Base-by-base conservation (phyloP, 2,888 invertebrate genomes). In the Pseudeuparius sepicola region DNA sequence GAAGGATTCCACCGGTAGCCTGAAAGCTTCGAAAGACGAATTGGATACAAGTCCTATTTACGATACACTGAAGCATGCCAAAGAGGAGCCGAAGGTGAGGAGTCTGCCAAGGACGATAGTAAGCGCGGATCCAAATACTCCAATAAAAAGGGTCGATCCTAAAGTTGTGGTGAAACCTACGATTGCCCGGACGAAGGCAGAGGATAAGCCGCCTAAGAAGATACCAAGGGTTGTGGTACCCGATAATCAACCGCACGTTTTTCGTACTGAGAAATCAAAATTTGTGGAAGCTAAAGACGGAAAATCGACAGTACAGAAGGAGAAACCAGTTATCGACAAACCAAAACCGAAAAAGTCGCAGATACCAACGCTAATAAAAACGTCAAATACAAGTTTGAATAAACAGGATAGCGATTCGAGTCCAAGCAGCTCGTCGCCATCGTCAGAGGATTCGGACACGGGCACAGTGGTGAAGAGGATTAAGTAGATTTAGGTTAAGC, bases 131-230 rank as follows among this genome's bases (percentile, higher is more conserved):
- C 60, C 65, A 34, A 56, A 56, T 41, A 55, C 56, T 32, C 55
- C 64, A 13, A 56, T 57, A 11, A 61, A 57, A 29, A 56, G 66
- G 37, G 50, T 52, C 16, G 75, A 78, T 47, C 67, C 73, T 1
- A 73, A 70, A 51, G 68, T 77, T 37, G 64, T 76, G 18, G 75
- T 77, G 12, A 73, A 72, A 46, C 69, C 77, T 4, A 69, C 69
- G 1, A 63, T 67, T 24, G 50, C 55, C 2, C 61, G 58, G 38
- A 59, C 54, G 32, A 48, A 48, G 6, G 49, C 42, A 11, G 53
- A 52, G 14, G 46, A 45, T 9, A 51, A 53, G 34, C 52, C 43
- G 4, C 14, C 11, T 5, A 23, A 20, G 3, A 63, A 65, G 47
- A 60, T 65, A 32, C 67, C 73, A 4, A 63, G 71, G 51, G 69